phyloP scores from a whole-genome alignment of 2,113 vertebrate genomes.

The Nothobranchius kuhntae region DNA sequence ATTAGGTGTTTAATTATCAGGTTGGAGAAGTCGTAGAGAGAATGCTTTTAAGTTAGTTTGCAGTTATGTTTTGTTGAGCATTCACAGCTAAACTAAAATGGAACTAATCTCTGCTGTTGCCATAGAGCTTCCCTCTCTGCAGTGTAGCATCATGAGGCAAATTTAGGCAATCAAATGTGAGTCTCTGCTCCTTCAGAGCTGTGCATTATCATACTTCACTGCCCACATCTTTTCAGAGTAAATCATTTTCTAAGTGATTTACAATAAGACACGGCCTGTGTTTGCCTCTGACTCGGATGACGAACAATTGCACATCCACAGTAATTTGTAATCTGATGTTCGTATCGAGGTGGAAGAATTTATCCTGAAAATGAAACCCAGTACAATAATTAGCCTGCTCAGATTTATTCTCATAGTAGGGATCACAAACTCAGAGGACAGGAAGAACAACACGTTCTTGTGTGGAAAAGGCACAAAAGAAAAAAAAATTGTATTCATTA shows the following conservation, averaged over 20 bases:
- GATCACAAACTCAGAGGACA: conserved; percentile 2
- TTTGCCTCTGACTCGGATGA: not conserved
- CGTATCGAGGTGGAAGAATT: not conserved
- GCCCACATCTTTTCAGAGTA: not conserved
- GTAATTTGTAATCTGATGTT: not conserved
- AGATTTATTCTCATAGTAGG: not conserved
- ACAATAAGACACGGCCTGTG: conserved; percentile 6
- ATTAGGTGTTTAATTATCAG: not conserved
- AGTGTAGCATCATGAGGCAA: conserved; percentile 3
- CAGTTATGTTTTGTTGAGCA: not conserved
- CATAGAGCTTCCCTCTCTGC: conserved; percentile 16
- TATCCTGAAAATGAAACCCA: not conserved
- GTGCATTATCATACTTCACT: conserved; percentile 10
- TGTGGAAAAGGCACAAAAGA: not conserved
- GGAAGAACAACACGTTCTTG: not conserved
- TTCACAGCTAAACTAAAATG: conserved; percentile 1
- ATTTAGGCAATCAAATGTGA: conserved; percentile 9
- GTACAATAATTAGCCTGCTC: not conserved
- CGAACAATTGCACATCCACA: not conserved
- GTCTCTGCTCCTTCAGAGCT: not conserved
- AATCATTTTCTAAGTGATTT: conserved; percentile 9
- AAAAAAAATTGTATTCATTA: not conserved
- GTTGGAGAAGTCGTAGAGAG: not conserved
- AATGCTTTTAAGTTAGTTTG: not conserved
- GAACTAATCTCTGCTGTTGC: conserved; percentile 2